Conservation (phyloP, 2,113 vertebrate species). For the Percina caprodes region DNA sequence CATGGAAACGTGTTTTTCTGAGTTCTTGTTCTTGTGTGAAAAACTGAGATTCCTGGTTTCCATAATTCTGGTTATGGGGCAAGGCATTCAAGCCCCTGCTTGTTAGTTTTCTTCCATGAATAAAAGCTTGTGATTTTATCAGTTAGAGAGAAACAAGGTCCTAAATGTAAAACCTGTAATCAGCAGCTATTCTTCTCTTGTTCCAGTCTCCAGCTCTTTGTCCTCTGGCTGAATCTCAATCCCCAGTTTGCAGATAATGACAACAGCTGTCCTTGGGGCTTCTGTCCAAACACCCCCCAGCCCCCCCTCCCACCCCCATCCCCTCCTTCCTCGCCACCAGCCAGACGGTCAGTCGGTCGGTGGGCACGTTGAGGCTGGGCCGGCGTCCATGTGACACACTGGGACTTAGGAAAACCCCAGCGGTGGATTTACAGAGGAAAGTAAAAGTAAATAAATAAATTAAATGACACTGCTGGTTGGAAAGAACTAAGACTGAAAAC, state of each 20-base stretch:
- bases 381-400: slow-evolving; percentile 60
- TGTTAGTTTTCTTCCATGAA: neutral
- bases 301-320: neutral
- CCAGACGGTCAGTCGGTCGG: slow-evolving; percentile 69
- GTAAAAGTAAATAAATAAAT: neutral
- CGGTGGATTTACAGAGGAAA: slow-evolving; percentile 18
- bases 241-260: slow-evolving; percentile 61
- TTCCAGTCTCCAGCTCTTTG: slow-evolving; percentile 36
- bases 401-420: slow-evolving; percentile 37
- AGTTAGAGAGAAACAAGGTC: neutral
- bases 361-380: slow-evolving; percentile 65
- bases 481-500: neutral
- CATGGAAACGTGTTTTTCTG: neutral
- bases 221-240: slow-evolving; percentile 54
- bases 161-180: slow-evolving; percentile 3
- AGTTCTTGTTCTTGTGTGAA: neutral
- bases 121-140: neutral
- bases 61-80: no score
- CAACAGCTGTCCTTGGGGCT: slow-evolving; percentile 72
- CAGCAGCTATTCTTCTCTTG: slow-evolving; percentile 19
- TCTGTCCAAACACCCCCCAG: slow-evolving; percentile 23
- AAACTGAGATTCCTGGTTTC: neutral
- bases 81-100: neutral
- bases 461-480: neutral
- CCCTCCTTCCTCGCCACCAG: slow-evolving; percentile 7